Base-by-base conservation (phyloP, 2,797 vertebrate genomes). In the Lepus townsendii region DNA sequence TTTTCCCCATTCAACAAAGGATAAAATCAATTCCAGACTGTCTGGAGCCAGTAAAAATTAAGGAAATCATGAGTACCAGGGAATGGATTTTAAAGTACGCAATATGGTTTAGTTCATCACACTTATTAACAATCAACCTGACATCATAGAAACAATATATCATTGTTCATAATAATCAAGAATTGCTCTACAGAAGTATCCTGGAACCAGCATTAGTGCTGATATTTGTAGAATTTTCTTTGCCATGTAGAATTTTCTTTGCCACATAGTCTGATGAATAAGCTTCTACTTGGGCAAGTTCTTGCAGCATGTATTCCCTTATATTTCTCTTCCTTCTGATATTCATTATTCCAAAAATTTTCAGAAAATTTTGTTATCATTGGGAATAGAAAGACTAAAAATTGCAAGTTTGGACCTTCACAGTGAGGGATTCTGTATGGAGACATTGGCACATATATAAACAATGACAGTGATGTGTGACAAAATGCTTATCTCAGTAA, bases 21-120 rank as follows among this genome's bases (percentile, higher is more conserved):
- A 90, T 47, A 93, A 26, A 95, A 96, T 96, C 69, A 75, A 90
- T 93, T 88, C 69, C 92, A 95, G 97, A 95, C 82, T 94, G 65
- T 88, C 78, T 96, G 92, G 90, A 96, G 75, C 92, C 95, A 83
- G 78, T 24, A 75, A 27, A 93, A 96, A 2, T 89, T 84, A 76
- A 35, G 38, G 66, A 96, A 95, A 93, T 68, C 24, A 63, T 54
- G 62, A 72, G 71, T 88, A 71, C n/a, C 4, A 19, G 54, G 2
- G 38, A 88, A 93, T 83, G 38, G 16, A 80, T 95, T 95, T 94
- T 94, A 85, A 90, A 79, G 78, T 10, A 52, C 16, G 24, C 85
- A 79, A 93, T 91, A 68, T 60, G 6, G 14, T 90, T 95, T 94
- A 38, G 62, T 66, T 92, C n/a, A 68, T 63, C 42, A 52, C 66